A percentile compares a stretch with the other conserved stretches of the same genome.
phyloP scores from a whole-genome alignment of 2,888 invertebrate species.

The Euplagia quadripunctaria region DNA sequence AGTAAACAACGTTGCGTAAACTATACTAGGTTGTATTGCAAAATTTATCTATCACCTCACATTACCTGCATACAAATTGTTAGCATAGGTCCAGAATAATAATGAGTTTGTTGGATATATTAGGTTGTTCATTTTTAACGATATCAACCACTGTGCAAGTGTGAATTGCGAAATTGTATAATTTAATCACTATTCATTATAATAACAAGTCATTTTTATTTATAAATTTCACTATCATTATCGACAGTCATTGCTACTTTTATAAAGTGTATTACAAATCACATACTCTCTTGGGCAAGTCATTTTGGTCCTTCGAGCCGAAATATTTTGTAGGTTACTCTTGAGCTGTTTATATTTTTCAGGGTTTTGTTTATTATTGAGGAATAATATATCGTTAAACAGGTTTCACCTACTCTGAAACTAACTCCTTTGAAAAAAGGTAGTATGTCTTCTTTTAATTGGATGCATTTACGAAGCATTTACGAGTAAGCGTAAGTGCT shows the following conservation, averaged over 20 bases:
- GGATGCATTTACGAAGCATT: too few species aligned
- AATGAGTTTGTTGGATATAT: slow-evolving; percentile 21
- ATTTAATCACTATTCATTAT: background rate
- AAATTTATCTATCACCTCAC: slow-evolving; percentile 22
- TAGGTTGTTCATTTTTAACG: background rate
- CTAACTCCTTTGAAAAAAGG: too few species aligned
- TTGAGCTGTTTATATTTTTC: too few species aligned
- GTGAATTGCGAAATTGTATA: background rate
- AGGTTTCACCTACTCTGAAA: too few species aligned
- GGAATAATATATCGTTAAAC: too few species aligned
- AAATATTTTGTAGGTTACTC: too few species aligned
- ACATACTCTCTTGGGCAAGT: too few species aligned
- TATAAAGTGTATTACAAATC: too few species aligned
- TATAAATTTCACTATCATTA: background rate
- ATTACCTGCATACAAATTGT: slow-evolving; percentile 27
- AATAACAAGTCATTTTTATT: background rate
- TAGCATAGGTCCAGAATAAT: slow-evolving; percentile 21
- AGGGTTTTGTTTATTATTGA: too few species aligned
- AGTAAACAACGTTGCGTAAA: slow-evolving; percentile 41
- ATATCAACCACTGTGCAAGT: background rate
- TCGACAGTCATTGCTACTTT: background rate
- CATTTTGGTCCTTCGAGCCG: too few species aligned
- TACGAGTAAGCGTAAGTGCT: too few species aligned
- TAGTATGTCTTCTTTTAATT: too few species aligned
- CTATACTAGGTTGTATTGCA: slow-evolving; percentile 33